A percentile compares a stretch with the other conserved stretches of the same genome.
phyloP scores from a whole-genome alignment of 2,113 vertebrate genomes.

The Gasterosteus nipponicus region DNA sequence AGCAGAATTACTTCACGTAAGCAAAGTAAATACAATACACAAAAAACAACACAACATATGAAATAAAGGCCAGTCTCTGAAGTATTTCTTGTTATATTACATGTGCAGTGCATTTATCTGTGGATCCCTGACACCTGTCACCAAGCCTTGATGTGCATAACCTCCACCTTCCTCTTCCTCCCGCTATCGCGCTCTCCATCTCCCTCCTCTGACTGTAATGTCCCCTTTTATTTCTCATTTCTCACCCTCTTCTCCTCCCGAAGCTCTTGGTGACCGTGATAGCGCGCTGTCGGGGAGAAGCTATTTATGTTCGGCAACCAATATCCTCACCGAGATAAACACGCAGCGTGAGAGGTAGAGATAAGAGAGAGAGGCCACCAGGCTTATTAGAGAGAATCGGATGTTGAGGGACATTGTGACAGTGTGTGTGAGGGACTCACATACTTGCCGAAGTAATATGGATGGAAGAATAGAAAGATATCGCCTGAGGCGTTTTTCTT shows the following conservation, averaged over 20 bases:
- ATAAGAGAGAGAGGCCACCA: conserved; percentile 20
- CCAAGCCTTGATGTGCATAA: conserved; percentile 40
- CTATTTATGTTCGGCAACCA: conserved; percentile 75
- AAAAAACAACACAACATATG: not conserved
- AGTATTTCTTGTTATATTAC: not conserved
- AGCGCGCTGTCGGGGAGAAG: conserved; percentile 62
- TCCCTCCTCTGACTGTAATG: conserved; percentile 19
- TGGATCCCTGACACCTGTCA: conserved; percentile 52
- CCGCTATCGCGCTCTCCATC: conserved; percentile 31
- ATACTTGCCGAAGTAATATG: conserved; percentile 16
- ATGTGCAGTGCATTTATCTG: conserved; percentile 33
- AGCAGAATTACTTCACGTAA: not conserved
- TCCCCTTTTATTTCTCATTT: not conserved
- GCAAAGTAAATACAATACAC: not conserved
- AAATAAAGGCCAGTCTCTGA: not conserved
- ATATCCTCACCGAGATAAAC: conserved; percentile 69
- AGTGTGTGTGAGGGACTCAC: conserved; percentile 11
- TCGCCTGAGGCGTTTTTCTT: conserved; percentile 40
- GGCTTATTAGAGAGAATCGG: conserved; percentile 48
- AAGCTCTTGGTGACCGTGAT: conserved; percentile 27
- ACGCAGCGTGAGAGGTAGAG: conserved; percentile 43
- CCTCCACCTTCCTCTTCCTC: conserved; percentile 39
- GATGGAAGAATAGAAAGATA: conserved; percentile 18
- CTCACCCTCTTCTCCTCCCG: not conserved
- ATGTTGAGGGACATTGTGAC: conserved; percentile 19